Percentiles rank a stretch among this genome's conserved stretches.
Evolutionary conservation across 2,113 vertebrate species (phyloP).

Genomic region (Cricetomys ansorgei): DNA sequence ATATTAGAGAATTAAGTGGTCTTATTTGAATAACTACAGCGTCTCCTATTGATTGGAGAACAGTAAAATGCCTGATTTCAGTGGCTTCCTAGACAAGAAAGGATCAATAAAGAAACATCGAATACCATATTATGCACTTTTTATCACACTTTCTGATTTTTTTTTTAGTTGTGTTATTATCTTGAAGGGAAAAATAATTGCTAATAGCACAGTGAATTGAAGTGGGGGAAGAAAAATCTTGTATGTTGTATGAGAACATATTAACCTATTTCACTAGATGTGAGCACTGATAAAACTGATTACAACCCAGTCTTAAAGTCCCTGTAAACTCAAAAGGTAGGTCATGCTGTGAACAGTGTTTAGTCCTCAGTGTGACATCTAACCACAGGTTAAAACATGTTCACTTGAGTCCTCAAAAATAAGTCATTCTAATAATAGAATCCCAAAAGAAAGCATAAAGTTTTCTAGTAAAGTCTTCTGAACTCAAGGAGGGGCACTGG

Average conservation of each 20-base stretch:
- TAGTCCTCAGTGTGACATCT: neutral
- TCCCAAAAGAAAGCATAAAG: neutral
- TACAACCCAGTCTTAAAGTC: neutral
- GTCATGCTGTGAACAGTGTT: neutral
- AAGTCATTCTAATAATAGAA: neutral
- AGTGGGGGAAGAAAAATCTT: conserved; percentile 17
- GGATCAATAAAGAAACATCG: neutral
- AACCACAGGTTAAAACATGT: neutral
- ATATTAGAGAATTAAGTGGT: neutral
- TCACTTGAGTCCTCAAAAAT: neutral
- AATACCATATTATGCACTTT: neutral
- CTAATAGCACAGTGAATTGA: conserved; percentile 47
- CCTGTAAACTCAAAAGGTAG: neutral
- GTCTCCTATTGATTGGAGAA: neutral
- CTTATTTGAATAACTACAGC: neutral
- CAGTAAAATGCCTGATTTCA: neutral
- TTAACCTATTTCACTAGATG: conserved; percentile 35
- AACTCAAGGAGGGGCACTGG: neutral
- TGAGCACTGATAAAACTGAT: neutral
- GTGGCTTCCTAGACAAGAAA: neutral
- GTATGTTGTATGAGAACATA: neutral
- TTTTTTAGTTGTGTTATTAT: conserved; percentile 6
- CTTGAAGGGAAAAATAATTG: conserved; percentile 35
- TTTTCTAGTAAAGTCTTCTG: neutral
- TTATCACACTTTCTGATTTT: neutral